These are phyloP conservation scores for Auanema sp. DNA, from an alignment of 2,888 invertebrate genomes.

Conservation along the genomic window DNA sequence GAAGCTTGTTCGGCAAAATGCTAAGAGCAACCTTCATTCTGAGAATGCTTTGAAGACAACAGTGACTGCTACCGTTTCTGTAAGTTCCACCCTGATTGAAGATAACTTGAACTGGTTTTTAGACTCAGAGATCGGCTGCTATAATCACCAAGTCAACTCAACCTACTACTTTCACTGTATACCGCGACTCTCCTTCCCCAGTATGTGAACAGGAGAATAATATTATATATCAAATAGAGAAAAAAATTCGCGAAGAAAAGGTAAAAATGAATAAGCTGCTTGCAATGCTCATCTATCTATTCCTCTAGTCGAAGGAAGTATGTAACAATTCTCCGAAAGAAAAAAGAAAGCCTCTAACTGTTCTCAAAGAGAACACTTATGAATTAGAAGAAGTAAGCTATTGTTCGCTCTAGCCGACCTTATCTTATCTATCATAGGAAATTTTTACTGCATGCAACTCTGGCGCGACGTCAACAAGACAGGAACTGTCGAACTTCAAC, in stretches of 20 bases:
- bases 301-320: background rate
- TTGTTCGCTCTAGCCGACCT: background rate
- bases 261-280: background rate
- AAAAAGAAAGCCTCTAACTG: background rate
- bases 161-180: slow-evolving; percentile 9
- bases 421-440: background rate
- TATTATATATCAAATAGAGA: slow-evolving; percentile 17
- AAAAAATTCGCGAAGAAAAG: slow-evolving; percentile 11
- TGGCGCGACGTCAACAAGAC: background rate
- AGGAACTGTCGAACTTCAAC: background rate
- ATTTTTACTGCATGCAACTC: background rate
- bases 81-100: too few species aligned
- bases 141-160: background rate
- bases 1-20: slow-evolving; percentile 12
- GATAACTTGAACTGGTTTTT: too few species aligned
- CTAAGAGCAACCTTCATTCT: slow-evolving; percentile 8
- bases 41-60: too few species aligned
- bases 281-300: background rate
- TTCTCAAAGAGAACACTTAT: background rate
- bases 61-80: too few species aligned
- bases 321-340: background rate
- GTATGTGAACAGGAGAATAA: slow-evolving; percentile 14
- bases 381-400: slow-evolving; percentile 1
- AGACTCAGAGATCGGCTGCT: background rate
- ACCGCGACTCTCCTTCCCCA: slow-evolving; percentile 5